phyloP scores from a whole-genome alignment of 2,797 vertebrate species.

The Amblyraja radiata region DNA sequence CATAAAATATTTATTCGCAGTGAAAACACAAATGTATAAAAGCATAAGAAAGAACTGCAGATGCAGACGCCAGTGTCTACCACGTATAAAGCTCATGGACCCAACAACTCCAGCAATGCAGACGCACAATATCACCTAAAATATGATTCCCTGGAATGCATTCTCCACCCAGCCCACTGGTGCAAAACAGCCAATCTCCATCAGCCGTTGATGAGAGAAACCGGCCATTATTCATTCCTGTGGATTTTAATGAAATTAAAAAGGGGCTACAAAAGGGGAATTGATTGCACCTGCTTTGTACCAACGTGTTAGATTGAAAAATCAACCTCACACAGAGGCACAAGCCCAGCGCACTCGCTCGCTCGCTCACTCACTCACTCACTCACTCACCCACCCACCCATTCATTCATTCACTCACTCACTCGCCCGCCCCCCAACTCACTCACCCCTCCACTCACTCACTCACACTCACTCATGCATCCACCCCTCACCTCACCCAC shows the following conservation, averaged over 20 bases:
- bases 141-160: neutral
- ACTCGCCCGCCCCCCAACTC: no score
- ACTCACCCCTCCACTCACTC: no score
- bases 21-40: neutral
- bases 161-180: neutral
- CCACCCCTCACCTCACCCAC: no score
- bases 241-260: neutral
- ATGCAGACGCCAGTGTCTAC: no score
- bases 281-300: neutral
- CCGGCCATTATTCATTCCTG: neutral
- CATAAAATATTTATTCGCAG: neutral
- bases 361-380: no score
- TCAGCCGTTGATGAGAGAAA: neutral
- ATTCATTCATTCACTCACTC: no score
- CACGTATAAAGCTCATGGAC: neutral
- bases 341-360: no score
- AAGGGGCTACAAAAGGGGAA: neutral
- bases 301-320: neutral
- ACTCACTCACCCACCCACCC: no score
- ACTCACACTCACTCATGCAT: no score
- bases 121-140: neutral
- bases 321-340: neutral
- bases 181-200: neutral
- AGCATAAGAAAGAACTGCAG: no score
- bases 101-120: neutral